Conservation (phyloP, 2,113 vertebrate genomes). For the Dunckerocampus dactyliophorus region DNA sequence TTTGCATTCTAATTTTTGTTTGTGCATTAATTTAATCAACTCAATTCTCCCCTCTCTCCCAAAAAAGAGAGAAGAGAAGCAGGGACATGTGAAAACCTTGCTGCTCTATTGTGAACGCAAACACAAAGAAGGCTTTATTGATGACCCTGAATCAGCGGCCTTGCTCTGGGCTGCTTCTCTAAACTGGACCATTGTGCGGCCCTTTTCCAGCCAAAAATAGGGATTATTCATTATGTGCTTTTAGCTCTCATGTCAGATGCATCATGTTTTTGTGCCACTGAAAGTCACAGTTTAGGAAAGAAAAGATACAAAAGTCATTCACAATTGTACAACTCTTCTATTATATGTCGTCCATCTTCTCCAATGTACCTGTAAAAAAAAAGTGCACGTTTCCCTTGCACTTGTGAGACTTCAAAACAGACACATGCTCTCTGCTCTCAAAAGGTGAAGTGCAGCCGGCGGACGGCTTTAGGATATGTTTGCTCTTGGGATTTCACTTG, state of each 20-base stretch:
- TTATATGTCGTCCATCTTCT: not conserved
- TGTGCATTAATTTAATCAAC: constrained; percentile 24
- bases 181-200: constrained; percentile 53
- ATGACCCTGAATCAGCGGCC: constrained; percentile 45
- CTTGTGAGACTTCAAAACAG: constrained; percentile 52
- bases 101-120: constrained; percentile 40
- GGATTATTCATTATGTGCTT: constrained; percentile 52
- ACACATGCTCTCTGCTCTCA: constrained; percentile 34
- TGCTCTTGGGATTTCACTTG: constrained; percentile 64
- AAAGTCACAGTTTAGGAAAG: not conserved
- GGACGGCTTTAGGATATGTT: constrained; percentile 49
- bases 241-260: constrained; percentile 43
- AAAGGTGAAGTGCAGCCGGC: constrained; percentile 41
- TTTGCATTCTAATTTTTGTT: not conserved
- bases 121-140: constrained; percentile 58
- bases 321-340: not conserved
- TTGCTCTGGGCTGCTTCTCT: constrained; percentile 41
- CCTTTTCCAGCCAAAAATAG: constrained; percentile 25
- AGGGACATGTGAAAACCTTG: constrained; percentile 45
- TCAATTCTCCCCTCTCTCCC: not conserved
- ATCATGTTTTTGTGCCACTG: constrained; percentile 18
- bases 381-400: constrained; percentile 35
- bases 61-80: constrained; percentile 35
- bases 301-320: not conserved
- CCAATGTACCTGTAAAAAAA: constrained; percentile 28